Conservation (phyloP, 2,888 invertebrate genomes). For the Agrotis segetum region DNA sequence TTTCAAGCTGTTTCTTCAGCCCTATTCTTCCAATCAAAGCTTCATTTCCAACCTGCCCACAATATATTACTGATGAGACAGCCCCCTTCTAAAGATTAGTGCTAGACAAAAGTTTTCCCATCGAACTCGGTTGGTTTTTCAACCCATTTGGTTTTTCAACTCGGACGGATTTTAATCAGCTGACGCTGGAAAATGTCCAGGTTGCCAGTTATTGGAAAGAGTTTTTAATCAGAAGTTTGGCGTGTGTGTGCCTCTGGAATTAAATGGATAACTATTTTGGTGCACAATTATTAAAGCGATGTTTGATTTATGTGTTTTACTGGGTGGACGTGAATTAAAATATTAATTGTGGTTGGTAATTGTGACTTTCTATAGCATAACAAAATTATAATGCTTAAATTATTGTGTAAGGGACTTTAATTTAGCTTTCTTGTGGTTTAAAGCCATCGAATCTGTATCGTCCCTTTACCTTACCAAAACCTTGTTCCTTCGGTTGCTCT, state of each 20-base stretch:
- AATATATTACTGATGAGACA: constrained; percentile 53
- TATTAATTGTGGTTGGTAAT: constrained; percentile 4
- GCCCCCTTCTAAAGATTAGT: constrained; percentile 49
- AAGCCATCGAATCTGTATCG: too few species aligned
- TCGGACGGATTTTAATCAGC: constrained; percentile 81
- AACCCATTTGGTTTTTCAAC: constrained; percentile 61
- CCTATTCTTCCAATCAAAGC: background rate
- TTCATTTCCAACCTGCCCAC: constrained; percentile 20
- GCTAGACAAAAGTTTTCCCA: constrained; percentile 58
- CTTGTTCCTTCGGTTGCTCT: too few species aligned
- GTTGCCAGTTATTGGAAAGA: constrained; percentile 68
- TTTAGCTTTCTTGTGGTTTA: too few species aligned
- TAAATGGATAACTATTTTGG: constrained; percentile 45
- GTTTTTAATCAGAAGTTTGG: constrained; percentile 66
- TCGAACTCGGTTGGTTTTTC: constrained; percentile 50
- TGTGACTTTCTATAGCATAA: background rate
- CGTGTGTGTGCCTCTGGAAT: constrained; percentile 46
- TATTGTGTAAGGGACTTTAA: too few species aligned
- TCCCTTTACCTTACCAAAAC: too few species aligned
- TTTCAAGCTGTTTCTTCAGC: background rate
- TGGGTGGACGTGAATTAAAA: constrained; percentile 11
- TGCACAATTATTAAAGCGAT: constrained; percentile 23
- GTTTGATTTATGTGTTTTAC: constrained; percentile 34
- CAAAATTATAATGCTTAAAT: too few species aligned
- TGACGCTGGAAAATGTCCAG: constrained; percentile 79